Conservation (phyloP, 2,113 vertebrate species). For the Nematolebias whitei region DNA sequence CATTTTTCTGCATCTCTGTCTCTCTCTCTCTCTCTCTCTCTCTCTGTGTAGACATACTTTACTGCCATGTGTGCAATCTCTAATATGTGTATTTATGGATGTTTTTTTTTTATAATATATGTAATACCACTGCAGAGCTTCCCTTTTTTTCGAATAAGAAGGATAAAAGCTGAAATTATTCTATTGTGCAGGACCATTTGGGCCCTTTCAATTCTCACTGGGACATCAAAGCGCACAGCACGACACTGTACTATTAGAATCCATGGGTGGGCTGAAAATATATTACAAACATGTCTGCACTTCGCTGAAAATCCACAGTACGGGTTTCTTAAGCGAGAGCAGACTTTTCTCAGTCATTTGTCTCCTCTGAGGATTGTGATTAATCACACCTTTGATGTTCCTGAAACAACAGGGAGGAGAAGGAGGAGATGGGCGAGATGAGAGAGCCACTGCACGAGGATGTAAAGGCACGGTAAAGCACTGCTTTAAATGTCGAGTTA, state of each 20-base stretch:
- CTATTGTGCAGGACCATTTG: conserved; percentile 53
- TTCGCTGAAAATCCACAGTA: conserved; percentile 47
- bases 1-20: conserved; percentile 13
- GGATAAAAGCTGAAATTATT: conserved; percentile 55
- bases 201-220: conserved; percentile 50
- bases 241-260: conserved; percentile 53
- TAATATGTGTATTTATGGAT: not conserved
- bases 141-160: conserved; percentile 11
- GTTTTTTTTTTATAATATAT: conserved; percentile 26
- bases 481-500: conserved; percentile 54
- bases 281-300: conserved; percentile 44
- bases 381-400: conserved; percentile 67
- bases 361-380: conserved; percentile 56
- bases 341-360: conserved; percentile 46
- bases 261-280: conserved; percentile 63
- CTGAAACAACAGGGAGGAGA: conserved; percentile 52
- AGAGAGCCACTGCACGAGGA: conserved; percentile 29
- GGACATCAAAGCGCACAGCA: conserved; percentile 68
- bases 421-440: conserved; percentile 35
- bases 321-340: conserved; percentile 46
- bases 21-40: not conserved
- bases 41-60: not conserved
- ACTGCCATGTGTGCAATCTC: not conserved
- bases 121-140: conserved; percentile 16
- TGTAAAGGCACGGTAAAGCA: conserved; percentile 36